These are phyloP conservation scores for Palythoa grandis DNA, from an alignment of 92 coral and sea anemone species.

Conservation along the genomic window DNA sequence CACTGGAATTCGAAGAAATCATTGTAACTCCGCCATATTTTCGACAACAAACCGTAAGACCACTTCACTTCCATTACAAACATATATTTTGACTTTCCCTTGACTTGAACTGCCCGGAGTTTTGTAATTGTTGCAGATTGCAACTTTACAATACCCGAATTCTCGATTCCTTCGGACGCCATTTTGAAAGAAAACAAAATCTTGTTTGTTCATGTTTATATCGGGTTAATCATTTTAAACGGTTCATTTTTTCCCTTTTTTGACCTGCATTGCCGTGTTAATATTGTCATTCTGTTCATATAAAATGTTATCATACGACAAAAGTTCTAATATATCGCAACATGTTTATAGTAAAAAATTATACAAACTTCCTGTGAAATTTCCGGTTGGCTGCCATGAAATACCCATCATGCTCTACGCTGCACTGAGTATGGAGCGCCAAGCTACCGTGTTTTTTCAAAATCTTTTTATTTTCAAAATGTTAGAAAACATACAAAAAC, in stretches of 20 bases:
- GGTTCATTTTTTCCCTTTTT: neutral
- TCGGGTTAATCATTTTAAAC: constrained; percentile 18
- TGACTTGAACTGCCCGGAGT: constrained; percentile 22
- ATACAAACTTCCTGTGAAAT: too few relatives aligned
- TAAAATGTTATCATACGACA: neutral
- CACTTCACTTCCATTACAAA: constrained; percentile 75
- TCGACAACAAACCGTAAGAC: constrained; percentile 69
- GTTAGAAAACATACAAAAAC: too few relatives aligned
- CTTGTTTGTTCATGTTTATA: constrained; percentile 7
- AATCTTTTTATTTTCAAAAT: too few relatives aligned
- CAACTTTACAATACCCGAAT: neutral
- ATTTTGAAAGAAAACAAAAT: constrained; percentile 6
- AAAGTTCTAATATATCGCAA: too few relatives aligned
- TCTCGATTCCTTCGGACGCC: constrained; percentile 4
- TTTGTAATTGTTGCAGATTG: constrained; percentile 36
- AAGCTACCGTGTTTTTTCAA: too few relatives aligned
- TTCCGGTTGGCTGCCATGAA: too few relatives aligned
- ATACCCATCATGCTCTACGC: too few relatives aligned
- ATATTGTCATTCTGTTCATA: neutral
- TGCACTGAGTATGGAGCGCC: too few relatives aligned
- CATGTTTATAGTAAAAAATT: too few relatives aligned
- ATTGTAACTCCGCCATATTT: constrained; percentile 82
- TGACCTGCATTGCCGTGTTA: neutral
- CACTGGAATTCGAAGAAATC: constrained; percentile 89
- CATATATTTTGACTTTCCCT: constrained; percentile 59